Evolutionary conservation across 1,140 invertebrate species (phyloP).

Genomic region (Calliphora vicina): DNA sequence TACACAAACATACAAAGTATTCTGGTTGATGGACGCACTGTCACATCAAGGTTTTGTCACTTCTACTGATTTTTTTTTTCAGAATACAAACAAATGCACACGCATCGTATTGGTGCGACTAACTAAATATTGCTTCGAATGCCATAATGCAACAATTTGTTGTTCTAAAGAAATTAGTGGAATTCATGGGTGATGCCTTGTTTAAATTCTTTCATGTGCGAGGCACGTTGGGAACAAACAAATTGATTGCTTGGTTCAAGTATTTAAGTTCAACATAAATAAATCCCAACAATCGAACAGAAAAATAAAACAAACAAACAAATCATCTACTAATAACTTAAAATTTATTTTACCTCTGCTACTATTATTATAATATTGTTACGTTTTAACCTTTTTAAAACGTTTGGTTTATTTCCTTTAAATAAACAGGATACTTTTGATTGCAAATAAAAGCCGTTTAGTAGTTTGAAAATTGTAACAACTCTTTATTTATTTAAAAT

Average conservation of each 20-base stretch:
- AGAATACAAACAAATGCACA: too few species aligned
- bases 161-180: conserved; percentile 35
- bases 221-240: not conserved
- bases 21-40: not conserved
- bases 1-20: too few species aligned
- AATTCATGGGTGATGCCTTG: conserved; percentile 40
- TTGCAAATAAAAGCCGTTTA: too few species aligned
- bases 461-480: too few species aligned
- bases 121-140: conserved; percentile 9
- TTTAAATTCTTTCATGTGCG: conserved; percentile 38
- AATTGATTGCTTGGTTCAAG: not conserved
- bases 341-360: not conserved
- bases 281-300: too few species aligned
- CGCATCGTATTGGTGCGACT: too few species aligned
- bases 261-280: not conserved
- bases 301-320: not conserved
- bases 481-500: too few species aligned
- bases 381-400: not conserved
- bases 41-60: not conserved
- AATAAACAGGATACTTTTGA: too few species aligned
- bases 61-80: too few species aligned
- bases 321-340: too few species aligned
- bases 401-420: too few species aligned
- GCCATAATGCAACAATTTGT: conserved; percentile 39
- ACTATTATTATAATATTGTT: too few species aligned